phyloP scores from a whole-genome alignment of 2,888 invertebrate species.

The Epsilonema sp. region DNA sequence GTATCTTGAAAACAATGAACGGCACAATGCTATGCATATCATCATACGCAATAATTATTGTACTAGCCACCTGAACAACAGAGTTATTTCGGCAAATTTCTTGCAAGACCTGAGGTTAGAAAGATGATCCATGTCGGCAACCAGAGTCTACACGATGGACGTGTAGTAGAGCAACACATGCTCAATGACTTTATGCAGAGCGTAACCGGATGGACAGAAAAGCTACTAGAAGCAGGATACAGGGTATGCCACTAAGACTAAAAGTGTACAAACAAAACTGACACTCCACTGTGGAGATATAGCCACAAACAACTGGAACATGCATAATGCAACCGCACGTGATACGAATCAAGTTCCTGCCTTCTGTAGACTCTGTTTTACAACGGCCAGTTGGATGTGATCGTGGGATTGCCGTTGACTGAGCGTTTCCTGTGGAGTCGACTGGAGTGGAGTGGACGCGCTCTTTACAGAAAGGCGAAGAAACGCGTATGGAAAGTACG shows the following conservation, averaged over 20 bases:
- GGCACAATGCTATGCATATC: no score
- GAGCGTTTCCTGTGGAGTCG: conserved; percentile 44
- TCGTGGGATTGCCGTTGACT: conserved; percentile 67
- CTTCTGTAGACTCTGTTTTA: conserved; percentile 57
- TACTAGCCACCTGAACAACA: no score
- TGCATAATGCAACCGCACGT: no score
- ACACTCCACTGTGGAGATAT: no score
- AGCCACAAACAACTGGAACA: no score
- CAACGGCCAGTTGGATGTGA: conserved; percentile 73
- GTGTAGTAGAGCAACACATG: conserved; percentile 48
- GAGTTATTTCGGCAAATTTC: no score
- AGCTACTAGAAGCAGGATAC: conserved; percentile 28
- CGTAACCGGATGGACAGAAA: conserved; percentile 39
- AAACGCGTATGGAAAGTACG: not conserved
- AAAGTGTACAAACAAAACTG: no score
- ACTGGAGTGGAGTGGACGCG: not conserved
- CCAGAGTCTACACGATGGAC: conserved; percentile 40
- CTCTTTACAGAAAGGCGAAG: not conserved
- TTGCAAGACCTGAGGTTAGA: no score
- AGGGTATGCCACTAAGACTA: conserved; percentile 11
- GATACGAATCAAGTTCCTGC: no score
- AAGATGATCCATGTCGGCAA: conserved; percentile 74
- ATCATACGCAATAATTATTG: no score
- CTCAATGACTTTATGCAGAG: conserved; percentile 51
- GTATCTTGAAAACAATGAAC: no score